Conservation (phyloP, 2,888 invertebrate genomes). For the Stenurella melanura region DNA sequence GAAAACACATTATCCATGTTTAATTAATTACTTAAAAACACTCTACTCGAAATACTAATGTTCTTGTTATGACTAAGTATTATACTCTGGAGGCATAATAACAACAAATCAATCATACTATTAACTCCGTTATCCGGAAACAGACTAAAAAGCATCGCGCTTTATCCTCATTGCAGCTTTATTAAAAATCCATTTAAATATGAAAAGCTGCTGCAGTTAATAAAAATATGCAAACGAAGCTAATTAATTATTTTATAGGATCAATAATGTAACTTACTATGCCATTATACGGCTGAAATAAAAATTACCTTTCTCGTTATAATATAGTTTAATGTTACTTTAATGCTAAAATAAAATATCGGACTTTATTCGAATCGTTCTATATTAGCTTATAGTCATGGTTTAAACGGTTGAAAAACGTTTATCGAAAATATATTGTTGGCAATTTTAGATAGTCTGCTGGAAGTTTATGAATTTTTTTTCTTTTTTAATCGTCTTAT, state of each 20-base stretch:
- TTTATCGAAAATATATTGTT: too few relatives aligned
- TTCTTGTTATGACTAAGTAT: constrained; percentile 5
- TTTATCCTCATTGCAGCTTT: constrained; percentile 2
- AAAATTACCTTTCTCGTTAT: neutral
- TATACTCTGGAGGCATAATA: neutral
- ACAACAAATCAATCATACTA: constrained; percentile 2
- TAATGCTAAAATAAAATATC: neutral
- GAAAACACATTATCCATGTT: constrained; percentile 31
- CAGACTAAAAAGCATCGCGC: neutral
- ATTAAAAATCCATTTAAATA: neutral
- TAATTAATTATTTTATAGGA: neutral
- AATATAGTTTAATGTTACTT: neutral
- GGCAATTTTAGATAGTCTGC: too few relatives aligned
- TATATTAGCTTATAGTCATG: neutral
- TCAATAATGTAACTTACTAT: neutral
- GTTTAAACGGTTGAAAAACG: too few relatives aligned
- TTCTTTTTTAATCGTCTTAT: too few relatives aligned
- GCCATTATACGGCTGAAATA: neutral
- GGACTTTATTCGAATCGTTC: neutral
- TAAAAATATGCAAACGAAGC: neutral
- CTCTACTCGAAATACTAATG: constrained; percentile 26
- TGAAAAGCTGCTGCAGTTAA: neutral
- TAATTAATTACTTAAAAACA: constrained; percentile 33
- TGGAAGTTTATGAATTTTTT: too few relatives aligned
- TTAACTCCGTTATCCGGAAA: constrained; percentile 1